phyloP scores from a whole-genome alignment of 2,888 invertebrate genomes.

The Sarcophaga subvicina region DNA sequence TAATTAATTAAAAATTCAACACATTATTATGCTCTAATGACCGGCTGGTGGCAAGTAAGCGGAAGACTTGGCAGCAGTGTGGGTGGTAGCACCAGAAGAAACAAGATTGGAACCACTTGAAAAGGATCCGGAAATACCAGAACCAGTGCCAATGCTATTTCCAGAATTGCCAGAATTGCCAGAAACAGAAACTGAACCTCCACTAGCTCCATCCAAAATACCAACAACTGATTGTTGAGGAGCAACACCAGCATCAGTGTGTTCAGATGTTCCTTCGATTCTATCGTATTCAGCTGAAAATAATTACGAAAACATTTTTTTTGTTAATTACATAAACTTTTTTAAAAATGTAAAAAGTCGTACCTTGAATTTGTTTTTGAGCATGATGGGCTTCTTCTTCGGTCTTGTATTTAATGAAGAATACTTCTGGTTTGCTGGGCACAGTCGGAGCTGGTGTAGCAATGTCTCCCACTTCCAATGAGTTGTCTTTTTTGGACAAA shows the following conservation, averaged over 20 bases:
- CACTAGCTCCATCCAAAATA: conserved; percentile 74
- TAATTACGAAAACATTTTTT: no score
- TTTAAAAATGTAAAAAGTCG: neutral
- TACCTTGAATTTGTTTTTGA: conserved; percentile 80
- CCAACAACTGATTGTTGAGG: conserved; percentile 78
- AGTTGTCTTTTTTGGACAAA: conserved; percentile 79
- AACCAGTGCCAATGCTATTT: conserved; percentile 34
- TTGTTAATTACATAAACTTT: neutral
- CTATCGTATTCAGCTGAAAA: conserved; percentile 76
- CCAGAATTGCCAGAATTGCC: conserved; percentile 8
- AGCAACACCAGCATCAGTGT: conserved; percentile 76
- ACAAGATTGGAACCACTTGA: conserved; percentile 71
- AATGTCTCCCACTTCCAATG: conserved; percentile 77
- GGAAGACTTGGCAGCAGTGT: conserved; percentile 62
- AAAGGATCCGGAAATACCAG: conserved; percentile 67
- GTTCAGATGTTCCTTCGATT: conserved; percentile 77
- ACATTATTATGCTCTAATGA: conserved; percentile 15
- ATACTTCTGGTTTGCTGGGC: conserved; percentile 81
- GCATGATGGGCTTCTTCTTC: conserved; percentile 80
- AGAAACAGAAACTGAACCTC: conserved; percentile 16
- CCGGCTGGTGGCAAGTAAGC: conserved; percentile 63
- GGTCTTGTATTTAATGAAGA: conserved; percentile 81
- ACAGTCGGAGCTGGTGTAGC: conserved; percentile 79
- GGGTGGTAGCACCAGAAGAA: conserved; percentile 68
- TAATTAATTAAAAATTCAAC: conserved; percentile 4